Base-by-base conservation (phyloP, 2,113 vertebrate genomes). In the Anseranas semipalmata region DNA sequence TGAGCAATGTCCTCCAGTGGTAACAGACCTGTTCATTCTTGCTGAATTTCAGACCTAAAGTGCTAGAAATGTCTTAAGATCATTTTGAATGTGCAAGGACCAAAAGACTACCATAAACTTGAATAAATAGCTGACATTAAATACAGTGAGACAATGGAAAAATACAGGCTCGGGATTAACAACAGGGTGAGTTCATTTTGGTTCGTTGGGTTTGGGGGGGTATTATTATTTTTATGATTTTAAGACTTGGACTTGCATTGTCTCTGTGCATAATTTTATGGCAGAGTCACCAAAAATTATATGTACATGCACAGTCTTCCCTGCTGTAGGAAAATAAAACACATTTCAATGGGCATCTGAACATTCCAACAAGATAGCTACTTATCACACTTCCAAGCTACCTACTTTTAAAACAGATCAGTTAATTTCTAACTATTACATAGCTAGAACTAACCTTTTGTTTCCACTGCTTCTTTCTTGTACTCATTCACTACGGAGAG, bases 241-340 rank as follows among this genome's bases (percentile, higher is more conserved):
- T 30, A 85, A 58, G 33, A 90, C 25, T 25, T 21, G 55, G 19
- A 33, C 37, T 1, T 79, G 11, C 10, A 79, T 15, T 11, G 6
- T 52, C 8, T 89, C 50, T 72, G 10, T 56, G 32, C 10, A 27
- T 39, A 37, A 68, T 70, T 73, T 48, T 12, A 65, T 16, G 3
- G 18, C 30, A 56, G 83, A 87, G n/a, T 7, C 18, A 80, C n/a
- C 3, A 46, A 45, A 72, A 79, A 86, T 63, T 4, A 52, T 1
- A 35, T 1, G 4, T 6, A 10, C 4, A 9, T 10, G 22, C 7
- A 43, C 3, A 70, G 30, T 9, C 25, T 39, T 46, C 3, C 15
- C 39, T 27, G 9, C 13, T 53, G 27, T 15, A 45, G 17, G 33
- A 84, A 20, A 15, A 6, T 53, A 81, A 41, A 41, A 48, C 43